Evolutionary conservation across 2,113 vertebrate species (phyloP).

Genomic region (Amblyornis subalaris): DNA sequence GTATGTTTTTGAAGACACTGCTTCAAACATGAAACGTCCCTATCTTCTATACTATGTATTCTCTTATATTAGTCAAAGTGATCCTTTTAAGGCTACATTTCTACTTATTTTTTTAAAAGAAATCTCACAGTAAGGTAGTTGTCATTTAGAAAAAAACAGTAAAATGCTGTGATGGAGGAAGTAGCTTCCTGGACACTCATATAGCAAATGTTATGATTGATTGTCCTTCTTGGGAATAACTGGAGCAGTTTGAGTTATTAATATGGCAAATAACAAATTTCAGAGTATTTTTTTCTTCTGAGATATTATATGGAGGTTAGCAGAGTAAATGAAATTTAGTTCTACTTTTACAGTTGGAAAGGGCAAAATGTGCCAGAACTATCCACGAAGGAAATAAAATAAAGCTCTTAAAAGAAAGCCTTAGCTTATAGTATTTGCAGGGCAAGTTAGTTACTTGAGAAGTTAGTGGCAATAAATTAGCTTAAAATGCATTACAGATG

Average conservation of each 20-base stretch:
- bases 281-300: not conserved
- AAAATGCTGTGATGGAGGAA: not conserved
- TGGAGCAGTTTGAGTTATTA: not conserved
- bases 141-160: not conserved
- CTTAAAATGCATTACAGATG: constrained; percentile 3
- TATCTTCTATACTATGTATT: not conserved
- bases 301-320: not conserved
- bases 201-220: not conserved
- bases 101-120: not conserved
- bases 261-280: not conserved
- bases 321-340: not conserved
- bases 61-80: not conserved
- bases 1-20: not conserved
- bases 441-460: constrained; percentile 13
- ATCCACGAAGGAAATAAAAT: not conserved
- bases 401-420: not conserved
- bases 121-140: not conserved
- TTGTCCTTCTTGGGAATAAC: not conserved
- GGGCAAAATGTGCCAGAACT: not conserved
- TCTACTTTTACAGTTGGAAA: not conserved
- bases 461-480: constrained; percentile 18
- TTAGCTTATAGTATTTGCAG: not conserved
- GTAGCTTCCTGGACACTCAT: not conserved
- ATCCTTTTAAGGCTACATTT: not conserved
- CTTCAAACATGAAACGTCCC: not conserved